Evolutionary conservation across 1,140 invertebrate genomes (phyloP), one percentile per base, ranked within the genome.

Genomic region (Apis cerana): DNA sequence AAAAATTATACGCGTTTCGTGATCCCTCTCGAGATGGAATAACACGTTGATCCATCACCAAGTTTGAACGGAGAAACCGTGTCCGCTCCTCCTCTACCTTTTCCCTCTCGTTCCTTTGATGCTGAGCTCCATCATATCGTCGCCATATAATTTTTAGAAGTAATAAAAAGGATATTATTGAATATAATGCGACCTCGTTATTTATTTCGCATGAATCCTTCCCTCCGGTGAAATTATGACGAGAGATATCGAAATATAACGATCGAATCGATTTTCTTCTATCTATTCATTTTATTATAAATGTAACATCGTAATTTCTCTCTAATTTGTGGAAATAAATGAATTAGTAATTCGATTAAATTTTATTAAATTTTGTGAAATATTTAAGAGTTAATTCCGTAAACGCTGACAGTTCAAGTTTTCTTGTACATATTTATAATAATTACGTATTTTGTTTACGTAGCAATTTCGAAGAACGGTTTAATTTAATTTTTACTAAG

Each of bases 101-200:
- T 59, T 80, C 79, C 67, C 54, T 64, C 81, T 68, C 59, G 50
- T 59, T 85, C 82, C 69, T 75, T 83, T n/a, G 23, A 81, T 65
- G 74, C 56, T 77, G 21, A 74, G 85, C 10, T 81, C 82, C 85
- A 88, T 75, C 86, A 90, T 83, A 89, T 88, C 88, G 85, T 87
- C 87, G 88, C 84, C 87, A 91, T 91, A 90, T 89, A 91, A 90
- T 91, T 91, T 91, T 89, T 91, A 90, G 85, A 86, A 82, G 59
- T 83, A 91, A 91, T 89, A 88, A 90, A 91, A 71, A 77, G 89
- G 85, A 88, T 90, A 91, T 89, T 85, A 89, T 91, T 89, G 84
- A 89, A 87, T 89, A 90, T 48, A 84, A 89, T 11, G 13, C 13
- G 69, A 59, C 7, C 59, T 72, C 67, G 15, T 85, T 69, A 33